phyloP scores from a whole-genome alignment of 1,140 invertebrate species.

The Heterodera carotae region DNA sequence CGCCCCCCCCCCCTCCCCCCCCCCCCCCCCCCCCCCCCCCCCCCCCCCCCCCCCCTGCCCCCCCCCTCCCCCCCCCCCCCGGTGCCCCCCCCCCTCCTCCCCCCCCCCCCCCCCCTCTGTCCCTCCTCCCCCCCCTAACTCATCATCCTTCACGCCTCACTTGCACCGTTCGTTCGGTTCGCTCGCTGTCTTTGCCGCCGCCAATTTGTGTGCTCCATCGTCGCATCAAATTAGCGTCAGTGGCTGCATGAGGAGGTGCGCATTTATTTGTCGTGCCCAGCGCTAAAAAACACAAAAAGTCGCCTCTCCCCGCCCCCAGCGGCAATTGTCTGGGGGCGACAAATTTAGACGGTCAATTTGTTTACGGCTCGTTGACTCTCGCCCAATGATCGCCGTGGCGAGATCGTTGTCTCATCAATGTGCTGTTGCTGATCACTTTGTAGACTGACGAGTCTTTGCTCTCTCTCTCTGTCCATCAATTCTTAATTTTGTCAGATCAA shows the following conservation, averaged over 20 bases:
- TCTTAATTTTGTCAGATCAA: no score
- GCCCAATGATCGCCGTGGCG: neutral
- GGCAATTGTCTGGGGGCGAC: constrained; percentile 18
- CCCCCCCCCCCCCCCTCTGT: no score
- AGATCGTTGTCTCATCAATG: neutral
- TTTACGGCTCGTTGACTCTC: constrained; percentile 23
- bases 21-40: no score
- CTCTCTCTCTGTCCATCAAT: neutral
- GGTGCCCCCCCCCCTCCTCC: no score
- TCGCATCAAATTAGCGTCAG: constrained; percentile 31
- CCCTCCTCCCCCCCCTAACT: neutral
- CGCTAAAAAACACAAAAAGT: constrained; percentile 26
- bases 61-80: no score
- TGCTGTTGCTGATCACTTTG: neutral
- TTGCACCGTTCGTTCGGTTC: constrained; percentile 21
- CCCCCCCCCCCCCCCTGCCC: no score
- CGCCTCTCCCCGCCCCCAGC: neutral
- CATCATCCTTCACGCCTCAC: constrained; percentile 24
- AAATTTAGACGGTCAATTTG: constrained; percentile 21
- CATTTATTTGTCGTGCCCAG: constrained; percentile 16
- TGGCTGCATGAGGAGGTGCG: constrained; percentile 3
- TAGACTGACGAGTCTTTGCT: neutral
- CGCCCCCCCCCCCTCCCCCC: no score
- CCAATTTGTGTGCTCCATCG: constrained; percentile 8
- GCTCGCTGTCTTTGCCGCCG: neutral